Base-by-base conservation (phyloP, 2,888 invertebrate genomes). In the Temnothorax unifasciatus region DNA sequence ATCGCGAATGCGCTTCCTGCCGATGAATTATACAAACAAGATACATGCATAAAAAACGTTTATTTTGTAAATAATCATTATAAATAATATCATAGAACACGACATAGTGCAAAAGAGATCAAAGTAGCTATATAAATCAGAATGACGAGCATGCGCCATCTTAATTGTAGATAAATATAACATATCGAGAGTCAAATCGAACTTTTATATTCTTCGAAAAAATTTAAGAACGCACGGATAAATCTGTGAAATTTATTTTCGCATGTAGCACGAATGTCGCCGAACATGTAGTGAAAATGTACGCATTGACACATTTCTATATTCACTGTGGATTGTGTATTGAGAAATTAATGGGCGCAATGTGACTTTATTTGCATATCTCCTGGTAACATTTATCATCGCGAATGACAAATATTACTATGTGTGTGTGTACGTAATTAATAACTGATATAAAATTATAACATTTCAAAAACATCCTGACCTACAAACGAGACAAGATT, bases 281-380 rank as follows among this genome's bases (percentile, higher is more conserved):
- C 25, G 41, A 29, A 41, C 11, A 21, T 21, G 4, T n/a, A 29
- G 54, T 57, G 29, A n/a, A 77, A 69, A 44, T 63, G 50, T 50
- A 25, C 77, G 5, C 54, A 29, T 69, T 69, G 29, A 77, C 44
- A 54, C 54, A 47, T 68, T 69, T 69, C 77, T 66, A 66, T 25
- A 25, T 21, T 29, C 69, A 29, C 68, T 68, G 9, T 29, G 25
- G 52, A 77, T 77, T 29, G 54, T 54, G 15, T 77, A 77, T 77
- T 77, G 77, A 77, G 77, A 69, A 77, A 69, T 77, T 69, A 77
- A 77, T 77, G 77, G 29, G n/a, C 66, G 29, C 38, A n/a, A 79
- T 79, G 21, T 79, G 57, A 81, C 73, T 81, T 59, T 73, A 73
- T 73, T 81, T 73, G 47, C 59, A 81, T 38, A 73, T 47, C 59